phyloP scores from a whole-genome alignment of 92 coral and sea anemone species.

The Heliopora coerulea region DNA sequence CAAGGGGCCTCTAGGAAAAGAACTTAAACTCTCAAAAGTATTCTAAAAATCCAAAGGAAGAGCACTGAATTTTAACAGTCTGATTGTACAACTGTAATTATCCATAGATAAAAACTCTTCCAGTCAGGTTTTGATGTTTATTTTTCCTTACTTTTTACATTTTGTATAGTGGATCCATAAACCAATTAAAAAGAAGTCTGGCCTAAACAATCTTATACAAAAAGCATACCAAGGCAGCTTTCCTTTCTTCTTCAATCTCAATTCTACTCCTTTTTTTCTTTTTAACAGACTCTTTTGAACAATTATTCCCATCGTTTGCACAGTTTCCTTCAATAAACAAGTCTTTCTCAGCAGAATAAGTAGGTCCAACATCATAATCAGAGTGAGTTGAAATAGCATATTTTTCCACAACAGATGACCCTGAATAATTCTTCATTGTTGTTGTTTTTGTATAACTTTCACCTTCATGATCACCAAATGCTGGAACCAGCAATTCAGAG shows the following conservation, averaged over 20 bases:
- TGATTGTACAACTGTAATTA: too few species aligned
- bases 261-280: slow-evolving; percentile 41
- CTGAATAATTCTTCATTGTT: background rate
- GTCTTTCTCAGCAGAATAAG: background rate
- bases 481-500: slow-evolving; percentile 25
- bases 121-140: too few species aligned
- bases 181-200: too few species aligned
- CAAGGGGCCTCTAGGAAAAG: too few species aligned
- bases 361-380: background rate
- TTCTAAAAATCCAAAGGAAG: too few species aligned
- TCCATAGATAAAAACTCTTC: too few species aligned
- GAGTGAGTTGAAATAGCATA: too few species aligned
- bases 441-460: background rate
- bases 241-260: slow-evolving; percentile 26
- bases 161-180: too few species aligned
- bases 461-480: slow-evolving; percentile 8
- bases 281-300: slow-evolving; percentile 10
- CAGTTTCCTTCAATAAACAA: background rate
- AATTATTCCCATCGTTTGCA: background rate
- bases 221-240: slow-evolving; percentile 40
- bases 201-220: too few species aligned
- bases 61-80: too few species aligned
- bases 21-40: too few species aligned
- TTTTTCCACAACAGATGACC: background rate
- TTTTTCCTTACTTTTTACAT: too few species aligned